A percentile compares a stretch with the other conserved stretches of the same genome.
phyloP scores from a whole-genome alignment of 2,113 vertebrate species.

The Stomatorhinus ivindoensis region DNA sequence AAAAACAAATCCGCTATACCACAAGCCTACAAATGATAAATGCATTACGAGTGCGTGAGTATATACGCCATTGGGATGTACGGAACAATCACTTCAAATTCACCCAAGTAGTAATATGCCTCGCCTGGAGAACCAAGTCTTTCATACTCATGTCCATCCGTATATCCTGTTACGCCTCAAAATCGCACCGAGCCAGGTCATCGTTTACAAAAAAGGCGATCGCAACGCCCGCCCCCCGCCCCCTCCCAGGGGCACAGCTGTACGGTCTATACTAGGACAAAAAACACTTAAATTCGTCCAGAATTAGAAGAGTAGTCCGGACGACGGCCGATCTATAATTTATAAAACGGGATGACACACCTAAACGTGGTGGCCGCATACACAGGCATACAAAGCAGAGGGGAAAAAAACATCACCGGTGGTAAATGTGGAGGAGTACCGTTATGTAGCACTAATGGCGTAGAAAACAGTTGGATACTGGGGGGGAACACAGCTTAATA shows the following conservation, averaged over 20 bases:
- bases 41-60: background rate
- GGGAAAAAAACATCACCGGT: background rate
- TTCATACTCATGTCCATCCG: background rate
- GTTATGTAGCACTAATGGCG: background rate
- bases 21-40: background rate
- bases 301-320: background rate
- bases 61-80: background rate
- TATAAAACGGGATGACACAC: background rate
- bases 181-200: background rate
- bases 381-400: background rate
- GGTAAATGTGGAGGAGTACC: background rate
- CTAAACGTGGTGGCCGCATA: background rate
- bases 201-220: background rate
- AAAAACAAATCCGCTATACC: background rate
- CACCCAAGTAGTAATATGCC: background rate
- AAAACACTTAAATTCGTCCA: background rate
- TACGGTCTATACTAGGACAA: background rate
- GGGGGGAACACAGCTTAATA: background rate
- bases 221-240: background rate
- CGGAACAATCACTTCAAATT: background rate
- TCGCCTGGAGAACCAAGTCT: background rate
- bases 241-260: background rate
- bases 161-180: slow-evolving; percentile 3
- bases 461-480: background rate
- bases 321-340: background rate